Base-by-base conservation (phyloP, 2,888 invertebrate species). In the Eucriotettix oculatus region DNA sequence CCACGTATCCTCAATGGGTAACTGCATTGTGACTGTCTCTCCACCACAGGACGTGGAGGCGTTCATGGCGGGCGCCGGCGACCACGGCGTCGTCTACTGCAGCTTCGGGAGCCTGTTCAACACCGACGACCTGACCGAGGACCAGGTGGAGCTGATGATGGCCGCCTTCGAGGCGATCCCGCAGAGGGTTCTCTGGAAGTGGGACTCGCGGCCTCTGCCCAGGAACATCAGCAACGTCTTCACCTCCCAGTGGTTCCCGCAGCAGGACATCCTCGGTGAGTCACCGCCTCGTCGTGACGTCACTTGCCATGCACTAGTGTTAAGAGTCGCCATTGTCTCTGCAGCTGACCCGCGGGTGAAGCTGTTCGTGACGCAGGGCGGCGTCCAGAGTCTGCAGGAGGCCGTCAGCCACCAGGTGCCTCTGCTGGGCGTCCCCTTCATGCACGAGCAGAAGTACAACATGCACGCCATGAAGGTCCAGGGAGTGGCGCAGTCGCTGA, bases 31-130 rank as follows among this genome's bases (percentile, higher is more conserved):
- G 3, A 29, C 7, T 29, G 29, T 29, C 29, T 5, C 29, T 29
- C 7, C 29, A 5, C 29, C 29, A n/a, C n/a, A 29, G 17, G 70
- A 84, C 84, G 81, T 86, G 65, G 73, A 87, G 43, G 86, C 87
- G 73, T 82, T 84, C 60, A 87, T 87, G 73, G 63, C 63, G 43
- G 56, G 54, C 10, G 64, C 61, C 42, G 64, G 66, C 17, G 62
- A 66, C 1, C 76, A 78, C 43, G 90, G 90, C 3, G 90, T 90
- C 69, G 82, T 90, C 61, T 89, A 85, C 71, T 86, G 90, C 12
- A 89, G 89, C 48, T 89, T 90, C 88, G 90, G 90, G 0, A 89
- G 90, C 0, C 88, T 89, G 1, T 88, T 90, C 0, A 81, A 84
- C 66, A 86, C 88, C 0, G 82, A 83, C 29, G 86, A 85, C 66